Base-by-base conservation (phyloP, 2,113 vertebrate genomes). In the Tetrax tetrax region DNA sequence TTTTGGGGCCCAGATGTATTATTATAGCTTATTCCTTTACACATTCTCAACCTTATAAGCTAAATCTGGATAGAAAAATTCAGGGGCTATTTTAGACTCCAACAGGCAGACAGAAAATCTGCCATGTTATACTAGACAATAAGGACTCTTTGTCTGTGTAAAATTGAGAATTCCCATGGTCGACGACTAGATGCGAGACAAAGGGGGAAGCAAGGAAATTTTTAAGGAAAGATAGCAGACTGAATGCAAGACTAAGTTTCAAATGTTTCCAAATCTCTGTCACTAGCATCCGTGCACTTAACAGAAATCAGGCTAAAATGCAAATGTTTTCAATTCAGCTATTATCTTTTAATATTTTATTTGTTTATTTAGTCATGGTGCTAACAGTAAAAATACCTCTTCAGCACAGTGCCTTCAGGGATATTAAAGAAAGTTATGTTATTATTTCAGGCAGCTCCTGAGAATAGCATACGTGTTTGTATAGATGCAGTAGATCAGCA, bases 291-390 rank as follows among this genome's bases (percentile, higher is more conserved):
- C 70, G 35, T 63, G 57, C 50, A 70, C 66, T 89, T 89, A 85
- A 91, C 38, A 85, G 70, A 87, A 95, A 90, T 96, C 90, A 90
- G 65, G 25, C 29, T 82, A 85, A 80, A 85, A 91, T 87, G 87
- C 53, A 91, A 94, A 87, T 91, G 54, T 91, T 96, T 95, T 83
- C 81, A 93, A 90, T 94, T 91, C 68, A 83, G 66, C 66, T 93
- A 83, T 83, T 94, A 76, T 76, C 45, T 94, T 94, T 95, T 89
- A 45, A 66, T 87, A 76, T 87, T 96, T 90, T 83, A 83, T 92
- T 95, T 90, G 86, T 74, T 94, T 96, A 75, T 90, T 92, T 84
- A 94, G 87, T 90, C 45, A 89, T 48, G n/a, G 66, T 74, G 72
- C 78, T 94, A 93, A 87, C 61, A 95, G 43, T 31, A 71, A 84